Conservation (phyloP, 2,888 invertebrate species). For the Drosophila limbata region DNA sequence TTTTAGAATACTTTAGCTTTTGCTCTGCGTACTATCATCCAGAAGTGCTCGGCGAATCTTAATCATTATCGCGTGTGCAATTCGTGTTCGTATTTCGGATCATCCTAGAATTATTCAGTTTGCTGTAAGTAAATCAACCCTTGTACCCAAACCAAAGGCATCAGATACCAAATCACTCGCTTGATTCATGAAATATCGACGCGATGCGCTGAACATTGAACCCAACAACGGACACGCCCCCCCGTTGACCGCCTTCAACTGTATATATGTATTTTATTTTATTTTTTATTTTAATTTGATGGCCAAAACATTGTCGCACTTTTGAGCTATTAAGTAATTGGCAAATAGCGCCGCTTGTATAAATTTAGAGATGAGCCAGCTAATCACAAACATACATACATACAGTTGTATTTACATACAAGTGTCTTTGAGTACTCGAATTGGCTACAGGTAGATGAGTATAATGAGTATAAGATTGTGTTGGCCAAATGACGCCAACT, state of each 20-base stretch:
- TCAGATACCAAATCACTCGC: slow-evolving; percentile 74
- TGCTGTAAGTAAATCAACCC: neutral
- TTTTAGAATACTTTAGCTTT: neutral
- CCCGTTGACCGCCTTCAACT: slow-evolving; percentile 33
- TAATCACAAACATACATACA: neutral
- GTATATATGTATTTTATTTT: slow-evolving; percentile 22
- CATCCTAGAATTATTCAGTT: slow-evolving; percentile 8
- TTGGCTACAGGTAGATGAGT: slow-evolving; percentile 34
- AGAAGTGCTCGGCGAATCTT: neutral
- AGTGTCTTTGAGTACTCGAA: slow-evolving; percentile 15
- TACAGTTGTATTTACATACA: slow-evolving; percentile 5
- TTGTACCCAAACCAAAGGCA: slow-evolving; percentile 47
- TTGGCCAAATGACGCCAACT: slow-evolving; percentile 66
- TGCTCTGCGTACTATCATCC: neutral
- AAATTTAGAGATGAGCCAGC: slow-evolving; percentile 65
- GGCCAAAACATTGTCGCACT: slow-evolving; percentile 60
- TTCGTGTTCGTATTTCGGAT: neutral
- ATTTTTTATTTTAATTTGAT: slow-evolving; percentile 14
- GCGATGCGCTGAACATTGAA: slow-evolving; percentile 54
- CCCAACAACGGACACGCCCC: slow-evolving; percentile 42
- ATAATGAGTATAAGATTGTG: neutral
- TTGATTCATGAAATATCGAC: slow-evolving; percentile 81
- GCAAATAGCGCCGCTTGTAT: slow-evolving; percentile 48
- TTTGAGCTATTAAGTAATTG: slow-evolving; percentile 76
- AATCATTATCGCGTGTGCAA: neutral